phyloP scores from a whole-genome alignment of 2,797 vertebrate species.

The Enteromius paludinosus region DNA sequence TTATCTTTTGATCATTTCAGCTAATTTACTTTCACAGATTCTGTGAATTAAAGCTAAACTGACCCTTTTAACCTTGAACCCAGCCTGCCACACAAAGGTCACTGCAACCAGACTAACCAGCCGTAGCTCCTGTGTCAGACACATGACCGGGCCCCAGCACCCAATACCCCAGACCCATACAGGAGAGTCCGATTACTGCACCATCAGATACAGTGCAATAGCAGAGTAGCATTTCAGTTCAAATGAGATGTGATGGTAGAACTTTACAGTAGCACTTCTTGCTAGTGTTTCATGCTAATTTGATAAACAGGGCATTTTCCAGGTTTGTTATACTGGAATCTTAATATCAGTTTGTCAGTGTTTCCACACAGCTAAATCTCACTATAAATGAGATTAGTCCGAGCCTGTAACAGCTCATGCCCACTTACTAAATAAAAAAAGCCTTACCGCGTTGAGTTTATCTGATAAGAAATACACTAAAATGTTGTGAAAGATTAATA shows the following conservation, averaged over 20 bases:
- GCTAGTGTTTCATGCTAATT: constrained; percentile 4
- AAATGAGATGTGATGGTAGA: constrained; percentile 11
- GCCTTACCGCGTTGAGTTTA: not conserved
- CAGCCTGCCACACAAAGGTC: not conserved
- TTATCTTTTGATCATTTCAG: too few relatives aligned
- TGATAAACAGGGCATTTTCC: not conserved
- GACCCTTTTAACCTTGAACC: constrained; percentile 40
- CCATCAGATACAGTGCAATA: constrained; percentile 10
- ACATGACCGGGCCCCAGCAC: constrained; percentile 21
- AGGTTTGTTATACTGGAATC: not conserved
- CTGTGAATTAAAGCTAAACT: constrained; percentile 6
- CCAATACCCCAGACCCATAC: constrained; percentile 25
- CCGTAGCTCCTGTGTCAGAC: constrained; percentile 27
- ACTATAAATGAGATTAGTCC: not conserved
- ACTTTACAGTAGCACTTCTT: constrained; percentile 18
- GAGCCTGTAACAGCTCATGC: not conserved
- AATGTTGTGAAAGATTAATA: not conserved
- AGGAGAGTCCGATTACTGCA: constrained; percentile 41
- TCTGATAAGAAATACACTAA: not conserved
- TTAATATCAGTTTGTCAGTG: not conserved
- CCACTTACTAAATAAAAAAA: not conserved
- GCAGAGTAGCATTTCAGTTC: constrained; percentile 27
- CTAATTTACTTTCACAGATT: too few relatives aligned
- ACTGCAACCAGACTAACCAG: constrained; percentile 18
- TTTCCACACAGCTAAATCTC: not conserved